These are phyloP conservation scores for Hoplias malabaricus DNA, from an alignment of 2,113 vertebrate genomes.

Conservation along the genomic window DNA sequence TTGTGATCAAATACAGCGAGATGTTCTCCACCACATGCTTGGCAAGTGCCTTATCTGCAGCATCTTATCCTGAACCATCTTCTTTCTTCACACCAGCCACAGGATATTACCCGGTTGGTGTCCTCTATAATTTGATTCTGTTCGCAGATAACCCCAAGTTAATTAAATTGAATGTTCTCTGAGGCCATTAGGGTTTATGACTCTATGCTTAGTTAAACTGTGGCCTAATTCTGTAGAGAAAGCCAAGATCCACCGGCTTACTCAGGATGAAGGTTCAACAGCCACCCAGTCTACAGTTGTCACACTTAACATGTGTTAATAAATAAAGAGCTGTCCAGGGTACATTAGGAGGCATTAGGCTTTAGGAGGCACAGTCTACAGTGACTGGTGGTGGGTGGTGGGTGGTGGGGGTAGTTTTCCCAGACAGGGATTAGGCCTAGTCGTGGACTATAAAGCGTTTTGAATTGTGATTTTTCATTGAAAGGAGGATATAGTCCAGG, in stretches of 20 bases:
- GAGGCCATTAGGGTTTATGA: not conserved
- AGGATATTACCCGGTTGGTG: not conserved
- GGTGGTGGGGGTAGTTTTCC: too few relatives aligned
- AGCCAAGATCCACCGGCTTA: not conserved
- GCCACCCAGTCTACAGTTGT: not conserved
- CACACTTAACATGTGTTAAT: not conserved
- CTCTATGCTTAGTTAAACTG: not conserved
- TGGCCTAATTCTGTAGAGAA: not conserved
- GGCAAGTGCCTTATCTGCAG: not conserved
- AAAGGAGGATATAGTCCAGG: too few relatives aligned
- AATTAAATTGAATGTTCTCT: not conserved
- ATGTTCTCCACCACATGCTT: not conserved
- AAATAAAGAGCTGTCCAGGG: not conserved
- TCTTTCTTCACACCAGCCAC: not conserved
- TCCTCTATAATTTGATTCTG: not conserved
- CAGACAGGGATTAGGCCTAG: too few relatives aligned
- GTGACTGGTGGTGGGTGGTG: too few relatives aligned
- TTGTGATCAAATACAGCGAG: not conserved
- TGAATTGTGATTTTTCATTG: too few relatives aligned
- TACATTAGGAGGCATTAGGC: too few relatives aligned
- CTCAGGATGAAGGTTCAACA: not conserved
- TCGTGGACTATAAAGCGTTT: too few relatives aligned
- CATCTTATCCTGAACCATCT: not conserved
- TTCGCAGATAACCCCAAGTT: not conserved
- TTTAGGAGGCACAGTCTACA: too few relatives aligned